phyloP scores from a whole-genome alignment of 2,888 invertebrate genomes.

The Sinotaia quadrata region DNA sequence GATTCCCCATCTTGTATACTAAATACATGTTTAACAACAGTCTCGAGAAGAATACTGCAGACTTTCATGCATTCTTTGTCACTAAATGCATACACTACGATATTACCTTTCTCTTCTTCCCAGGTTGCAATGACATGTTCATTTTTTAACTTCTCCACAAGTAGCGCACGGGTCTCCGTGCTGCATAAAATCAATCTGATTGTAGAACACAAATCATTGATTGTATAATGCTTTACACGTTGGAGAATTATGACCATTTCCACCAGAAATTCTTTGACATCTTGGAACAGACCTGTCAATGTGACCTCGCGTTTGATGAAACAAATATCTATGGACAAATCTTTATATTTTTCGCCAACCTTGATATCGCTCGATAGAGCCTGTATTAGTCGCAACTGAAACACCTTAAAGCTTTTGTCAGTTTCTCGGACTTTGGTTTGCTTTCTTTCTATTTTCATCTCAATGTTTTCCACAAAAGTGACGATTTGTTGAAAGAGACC shows the following conservation, averaged over 20 bases:
- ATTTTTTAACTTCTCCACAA: too few relatives aligned
- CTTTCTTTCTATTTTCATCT: constrained; percentile 7
- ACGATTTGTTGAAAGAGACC: background rate
- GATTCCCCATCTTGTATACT: background rate
- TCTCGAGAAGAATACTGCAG: background rate
- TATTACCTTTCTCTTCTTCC: background rate
- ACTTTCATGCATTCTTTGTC: background rate
- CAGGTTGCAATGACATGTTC: too few relatives aligned
- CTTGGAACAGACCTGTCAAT: background rate
- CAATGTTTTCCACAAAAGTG: background rate
- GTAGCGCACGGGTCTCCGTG: too few relatives aligned
- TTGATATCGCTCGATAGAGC: background rate
- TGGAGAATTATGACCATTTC: background rate
- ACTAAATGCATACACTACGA: background rate
- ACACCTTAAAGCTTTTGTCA: background rate
- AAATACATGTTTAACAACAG: background rate
- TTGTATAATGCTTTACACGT: background rate
- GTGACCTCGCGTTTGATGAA: background rate
- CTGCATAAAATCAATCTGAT: too few relatives aligned
- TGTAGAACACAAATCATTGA: too few relatives aligned
- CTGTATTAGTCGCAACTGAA: background rate
- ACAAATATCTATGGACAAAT: background rate
- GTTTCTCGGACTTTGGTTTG: background rate
- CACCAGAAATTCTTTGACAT: background rate
- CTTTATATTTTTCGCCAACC: background rate